Evolutionary conservation across 1,140 invertebrate genomes (phyloP), one percentile per base, ranked within the genome.

Genomic region (Drosophila erecta): DNA sequence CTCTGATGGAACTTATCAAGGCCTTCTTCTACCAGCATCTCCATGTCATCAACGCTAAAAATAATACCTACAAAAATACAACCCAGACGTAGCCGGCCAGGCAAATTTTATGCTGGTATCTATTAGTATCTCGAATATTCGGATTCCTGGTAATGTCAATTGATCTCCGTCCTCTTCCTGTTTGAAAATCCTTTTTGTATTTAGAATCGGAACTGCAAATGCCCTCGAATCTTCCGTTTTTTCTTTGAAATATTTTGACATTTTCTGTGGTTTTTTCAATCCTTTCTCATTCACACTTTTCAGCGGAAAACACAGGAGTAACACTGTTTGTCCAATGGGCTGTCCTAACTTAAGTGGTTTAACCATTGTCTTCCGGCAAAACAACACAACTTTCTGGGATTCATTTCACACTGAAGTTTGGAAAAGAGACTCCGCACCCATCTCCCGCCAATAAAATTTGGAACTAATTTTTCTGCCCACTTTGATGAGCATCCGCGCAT

Each of bases 381-480:
- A 38, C 37, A 58, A 30, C 37, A 75, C 44, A 37, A 1, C 40
- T 14, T 4, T 43, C 22, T 27, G 41, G 6, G 8, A 10, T 24
- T 38, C 57, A 62, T 59, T 59, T 57, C 49, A 54, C 11, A n/a
- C 35, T 27, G 20, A 38, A 40, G 40, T 2, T 24, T 30, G 20
- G 17, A 46, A 46, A 46, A 27, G 20, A 3, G 24, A n/a, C 12
- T 40, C 27, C 46, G 43, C 4, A 20, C 73, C 69, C 76, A 76
- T 79, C 79, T 79, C 83, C 87, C 71, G 66, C 83, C 79, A 86
- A 86, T 73, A 86, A 81, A 86, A 81, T 79, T 76, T 83, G 73
- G 66, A 70, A 73, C 83, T 86, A 81, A 86, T 86, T 83, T 76
- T 40, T 33, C 64, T 24, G 57, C 37, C 22, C 33, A 24, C 40